These are phyloP conservation scores for Ochropleura leucogaster DNA, from an alignment of 2,888 invertebrate species.

Conservation along the genomic window DNA sequence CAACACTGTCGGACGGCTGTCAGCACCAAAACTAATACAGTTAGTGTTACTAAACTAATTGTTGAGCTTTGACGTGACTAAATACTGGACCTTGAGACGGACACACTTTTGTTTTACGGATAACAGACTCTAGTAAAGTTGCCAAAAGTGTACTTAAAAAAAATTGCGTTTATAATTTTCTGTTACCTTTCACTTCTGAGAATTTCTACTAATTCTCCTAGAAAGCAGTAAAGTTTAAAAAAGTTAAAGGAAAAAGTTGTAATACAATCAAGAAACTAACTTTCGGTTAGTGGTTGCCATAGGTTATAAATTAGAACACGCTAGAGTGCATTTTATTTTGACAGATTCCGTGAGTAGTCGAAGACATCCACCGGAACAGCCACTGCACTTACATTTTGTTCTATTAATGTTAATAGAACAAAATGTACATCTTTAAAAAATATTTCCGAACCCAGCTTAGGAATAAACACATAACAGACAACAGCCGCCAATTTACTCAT, in stretches of 20 bases:
- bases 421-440: not conserved
- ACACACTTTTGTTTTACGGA: conserved; percentile 30
- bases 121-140: not conserved
- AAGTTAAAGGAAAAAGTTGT: not conserved
- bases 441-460: not conserved
- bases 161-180: not conserved
- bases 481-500: not conserved
- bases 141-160: not conserved
- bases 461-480: not conserved
- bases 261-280: not conserved
- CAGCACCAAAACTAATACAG: conserved; percentile 55
- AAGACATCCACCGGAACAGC: not conserved
- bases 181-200: not conserved
- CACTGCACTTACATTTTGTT: too few relatives aligned
- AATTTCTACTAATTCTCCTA: not conserved
- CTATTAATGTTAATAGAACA: too few relatives aligned
- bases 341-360: not conserved
- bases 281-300: not conserved
- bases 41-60: conserved; percentile 63
- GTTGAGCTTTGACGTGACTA: conserved; percentile 52
- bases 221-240: not conserved
- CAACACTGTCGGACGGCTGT: conserved; percentile 62
- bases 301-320: not conserved
- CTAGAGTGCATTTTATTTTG: not conserved
- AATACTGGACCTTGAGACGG: conserved; percentile 41